phyloP scores from a whole-genome alignment of 2,797 vertebrate genomes.

The Carcharodon carcharias region DNA sequence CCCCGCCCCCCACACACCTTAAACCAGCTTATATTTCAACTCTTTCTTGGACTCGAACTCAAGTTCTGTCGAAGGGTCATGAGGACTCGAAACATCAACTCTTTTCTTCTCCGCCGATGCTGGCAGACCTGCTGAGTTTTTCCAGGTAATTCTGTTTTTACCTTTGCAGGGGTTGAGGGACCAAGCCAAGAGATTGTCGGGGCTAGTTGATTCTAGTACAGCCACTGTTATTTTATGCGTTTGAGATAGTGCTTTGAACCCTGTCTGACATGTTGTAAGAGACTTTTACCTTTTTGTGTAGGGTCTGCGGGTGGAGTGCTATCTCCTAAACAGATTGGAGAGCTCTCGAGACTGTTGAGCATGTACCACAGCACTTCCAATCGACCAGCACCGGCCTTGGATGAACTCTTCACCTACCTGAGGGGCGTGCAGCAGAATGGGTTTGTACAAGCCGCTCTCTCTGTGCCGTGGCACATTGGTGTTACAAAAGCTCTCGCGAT shows the following conservation, averaged over 20 bases:
- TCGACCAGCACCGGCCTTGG: slow-evolving; percentile 40
- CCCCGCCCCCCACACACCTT: too few relatives aligned
- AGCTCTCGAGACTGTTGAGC: slow-evolving; percentile 48
- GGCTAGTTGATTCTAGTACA: too few relatives aligned
- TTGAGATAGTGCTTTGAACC: not conserved
- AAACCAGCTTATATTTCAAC: too few relatives aligned
- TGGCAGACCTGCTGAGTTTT: too few relatives aligned
- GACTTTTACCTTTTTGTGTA: slow-evolving; percentile 2
- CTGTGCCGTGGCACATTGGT: too few relatives aligned
- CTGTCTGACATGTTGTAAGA: not conserved
- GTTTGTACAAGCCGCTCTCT: slow-evolving; percentile 38
- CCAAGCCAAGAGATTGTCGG: not conserved
- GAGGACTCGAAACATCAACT: too few relatives aligned
- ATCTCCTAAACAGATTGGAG: slow-evolving; percentile 44
- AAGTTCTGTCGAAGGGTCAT: too few relatives aligned
- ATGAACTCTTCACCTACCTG: slow-evolving; percentile 48
- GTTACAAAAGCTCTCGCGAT: too few relatives aligned
- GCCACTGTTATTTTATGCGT: not conserved
- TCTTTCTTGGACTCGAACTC: too few relatives aligned
- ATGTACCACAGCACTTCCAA: slow-evolving; percentile 45
- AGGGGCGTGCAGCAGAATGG: slow-evolving; percentile 43
- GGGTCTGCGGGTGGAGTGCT: slow-evolving; percentile 41
- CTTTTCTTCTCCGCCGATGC: too few relatives aligned
- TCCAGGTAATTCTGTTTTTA: too few relatives aligned
- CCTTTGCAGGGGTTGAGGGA: not conserved